Conservation (phyloP, 2,113 vertebrate species). For the Paralichthys olivaceus region DNA sequence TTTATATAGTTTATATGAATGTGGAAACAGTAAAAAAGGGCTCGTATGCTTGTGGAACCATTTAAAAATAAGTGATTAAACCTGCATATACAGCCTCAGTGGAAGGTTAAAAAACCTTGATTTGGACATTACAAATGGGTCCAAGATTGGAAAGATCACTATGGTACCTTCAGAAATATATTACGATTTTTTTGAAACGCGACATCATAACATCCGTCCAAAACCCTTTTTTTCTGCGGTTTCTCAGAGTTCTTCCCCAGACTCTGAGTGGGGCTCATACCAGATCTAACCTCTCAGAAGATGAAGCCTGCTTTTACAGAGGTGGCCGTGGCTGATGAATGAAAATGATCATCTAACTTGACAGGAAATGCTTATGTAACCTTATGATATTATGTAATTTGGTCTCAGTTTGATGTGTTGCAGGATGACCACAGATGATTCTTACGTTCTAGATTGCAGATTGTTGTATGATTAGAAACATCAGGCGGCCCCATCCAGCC, state of each 20-base stretch:
- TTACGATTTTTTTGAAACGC: conserved; percentile 6
- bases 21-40: conserved; percentile 17
- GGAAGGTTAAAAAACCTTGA: neutral
- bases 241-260: neutral
- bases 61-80: conserved; percentile 18
- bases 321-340: conserved; percentile 38
- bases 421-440: conserved; percentile 36
- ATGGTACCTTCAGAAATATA: too few species aligned
- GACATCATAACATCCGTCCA: conserved; percentile 35
- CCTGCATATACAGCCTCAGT: too few species aligned
- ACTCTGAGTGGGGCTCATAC: conserved; percentile 9
- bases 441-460: conserved; percentile 34
- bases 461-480: conserved; percentile 29
- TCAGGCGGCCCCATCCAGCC: neutral
- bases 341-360: conserved; percentile 53
- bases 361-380: conserved; percentile 33
- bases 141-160: neutral
- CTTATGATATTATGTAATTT: conserved; percentile 41
- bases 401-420: conserved; percentile 19
- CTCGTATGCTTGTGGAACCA: neutral
- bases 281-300: conserved; percentile 24
- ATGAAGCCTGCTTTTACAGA: conserved; percentile 26
- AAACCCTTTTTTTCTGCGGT: conserved; percentile 21
- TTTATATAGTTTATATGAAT: conserved; percentile 11
- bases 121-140: neutral